Evolutionary conservation across 2,797 vertebrate genomes (phyloP).

Genomic region (Numenius phaeopus): DNA sequence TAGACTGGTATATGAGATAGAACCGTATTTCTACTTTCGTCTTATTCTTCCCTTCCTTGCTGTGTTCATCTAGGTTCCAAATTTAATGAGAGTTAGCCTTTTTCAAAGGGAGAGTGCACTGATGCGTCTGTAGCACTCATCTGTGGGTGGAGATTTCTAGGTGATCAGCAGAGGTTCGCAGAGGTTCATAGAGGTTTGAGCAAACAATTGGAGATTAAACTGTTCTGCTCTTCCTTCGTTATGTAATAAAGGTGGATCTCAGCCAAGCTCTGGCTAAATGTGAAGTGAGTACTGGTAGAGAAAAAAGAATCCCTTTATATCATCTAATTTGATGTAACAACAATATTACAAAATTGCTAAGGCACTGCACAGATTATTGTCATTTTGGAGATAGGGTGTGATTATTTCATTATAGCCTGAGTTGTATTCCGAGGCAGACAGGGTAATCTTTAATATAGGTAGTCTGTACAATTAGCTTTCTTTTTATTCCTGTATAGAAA

Average conservation of each 20-base stretch:
- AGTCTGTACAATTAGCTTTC: neutral
- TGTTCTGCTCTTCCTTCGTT: neutral
- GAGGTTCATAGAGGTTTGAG: neutral
- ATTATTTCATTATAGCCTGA: neutral
- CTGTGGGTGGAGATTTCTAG: neutral
- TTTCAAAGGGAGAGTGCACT: neutral
- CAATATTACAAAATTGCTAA: neutral
- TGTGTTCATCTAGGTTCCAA: neutral
- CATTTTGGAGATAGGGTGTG: neutral
- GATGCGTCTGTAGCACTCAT: neutral
- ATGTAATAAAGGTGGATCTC: neutral
- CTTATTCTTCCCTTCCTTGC: neutral
- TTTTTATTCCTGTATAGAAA: neutral
- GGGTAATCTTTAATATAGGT: neutral
- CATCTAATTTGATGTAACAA: neutral
- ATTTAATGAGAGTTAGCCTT: neutral
- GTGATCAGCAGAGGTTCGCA: neutral
- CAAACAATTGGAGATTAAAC: neutral
- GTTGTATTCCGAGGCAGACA: neutral
- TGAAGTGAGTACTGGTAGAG: neutral
- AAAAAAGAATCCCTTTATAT: neutral
- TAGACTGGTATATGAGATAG: neutral
- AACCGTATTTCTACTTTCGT: neutral
- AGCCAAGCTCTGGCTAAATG: neutral
- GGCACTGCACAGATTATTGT: neutral